phyloP scores from a whole-genome alignment of 1,140 invertebrate species.

The Orchesella cincta region DNA sequence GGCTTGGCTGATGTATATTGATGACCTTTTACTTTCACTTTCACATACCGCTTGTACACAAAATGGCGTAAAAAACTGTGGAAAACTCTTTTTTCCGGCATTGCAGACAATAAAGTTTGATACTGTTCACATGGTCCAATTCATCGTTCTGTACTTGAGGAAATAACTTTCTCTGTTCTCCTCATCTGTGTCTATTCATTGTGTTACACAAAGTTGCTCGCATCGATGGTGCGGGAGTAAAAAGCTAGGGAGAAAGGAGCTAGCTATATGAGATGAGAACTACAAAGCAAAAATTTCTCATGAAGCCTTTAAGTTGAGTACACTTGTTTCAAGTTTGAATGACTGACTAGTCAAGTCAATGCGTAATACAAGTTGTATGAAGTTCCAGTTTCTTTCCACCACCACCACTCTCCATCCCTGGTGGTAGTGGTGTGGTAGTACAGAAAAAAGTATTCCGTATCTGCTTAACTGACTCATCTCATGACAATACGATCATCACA shows the following conservation, averaged over 20 bases:
- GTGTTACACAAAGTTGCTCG: background rate
- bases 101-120: slow-evolving; percentile 51
- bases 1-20: too few relatives aligned
- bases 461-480: background rate
- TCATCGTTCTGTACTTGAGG: slow-evolving; percentile 41
- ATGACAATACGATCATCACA: background rate
- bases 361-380: background rate
- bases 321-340: slow-evolving; percentile 13
- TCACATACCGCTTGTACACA: too few relatives aligned
- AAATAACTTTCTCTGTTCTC: slow-evolving; percentile 47
- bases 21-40: too few relatives aligned
- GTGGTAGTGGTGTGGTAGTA: background rate
- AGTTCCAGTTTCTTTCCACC: background rate
- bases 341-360: slow-evolving; percentile 3
- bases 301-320: slow-evolving; percentile 10
- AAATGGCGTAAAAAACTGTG: background rate
- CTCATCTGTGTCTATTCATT: background rate
- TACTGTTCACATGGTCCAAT: slow-evolving; percentile 49
- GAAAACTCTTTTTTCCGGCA: slow-evolving; percentile 38
- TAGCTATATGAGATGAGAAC: background rate
- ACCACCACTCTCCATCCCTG: background rate
- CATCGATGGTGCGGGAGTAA: slow-evolving; percentile 4
- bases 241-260: background rate
- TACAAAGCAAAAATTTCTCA: too few relatives aligned
- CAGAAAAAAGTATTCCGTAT: background rate